phyloP scores from a whole-genome alignment of 2,888 invertebrate genomes.

The Yponomeuta cagnagella region DNA sequence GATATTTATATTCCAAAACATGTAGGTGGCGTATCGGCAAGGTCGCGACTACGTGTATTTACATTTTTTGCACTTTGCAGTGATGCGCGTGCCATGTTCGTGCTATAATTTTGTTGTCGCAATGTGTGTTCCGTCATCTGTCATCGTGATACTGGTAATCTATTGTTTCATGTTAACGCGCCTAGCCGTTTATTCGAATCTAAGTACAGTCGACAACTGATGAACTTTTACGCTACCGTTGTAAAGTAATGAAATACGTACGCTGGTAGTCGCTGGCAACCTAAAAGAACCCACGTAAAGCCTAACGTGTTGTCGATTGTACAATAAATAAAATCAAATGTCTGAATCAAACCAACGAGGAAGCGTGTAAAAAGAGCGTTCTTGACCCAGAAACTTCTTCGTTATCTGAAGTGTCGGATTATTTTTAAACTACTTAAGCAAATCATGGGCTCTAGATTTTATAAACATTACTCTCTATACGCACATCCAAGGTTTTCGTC shows the following conservation, averaged over 20 bases:
- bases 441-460: neutral
- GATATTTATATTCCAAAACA: constrained; percentile 6
- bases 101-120: neutral
- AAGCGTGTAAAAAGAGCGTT: neutral
- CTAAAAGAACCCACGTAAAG: too few relatives aligned
- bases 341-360: neutral
- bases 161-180: neutral
- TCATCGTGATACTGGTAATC: neutral
- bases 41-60: constrained; percentile 3
- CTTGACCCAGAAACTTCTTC: neutral
- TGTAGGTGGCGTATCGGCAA: constrained; percentile 1
- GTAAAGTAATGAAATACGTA: too few relatives aligned
- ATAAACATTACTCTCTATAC: neutral
- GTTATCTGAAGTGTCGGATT: neutral
- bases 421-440: neutral
- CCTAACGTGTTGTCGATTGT: too few relatives aligned
- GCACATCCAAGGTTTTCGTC: neutral
- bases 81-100: neutral
- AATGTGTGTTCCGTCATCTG: neutral
- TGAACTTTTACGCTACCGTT: too few relatives aligned
- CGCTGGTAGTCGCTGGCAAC: too few relatives aligned
- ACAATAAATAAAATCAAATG: too few relatives aligned
- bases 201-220: too few relatives aligned
- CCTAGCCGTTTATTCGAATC: too few relatives aligned
- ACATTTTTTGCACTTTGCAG: constrained; percentile 1